phyloP scores from a whole-genome alignment of 2,888 invertebrate species.

The Helleia helle region DNA sequence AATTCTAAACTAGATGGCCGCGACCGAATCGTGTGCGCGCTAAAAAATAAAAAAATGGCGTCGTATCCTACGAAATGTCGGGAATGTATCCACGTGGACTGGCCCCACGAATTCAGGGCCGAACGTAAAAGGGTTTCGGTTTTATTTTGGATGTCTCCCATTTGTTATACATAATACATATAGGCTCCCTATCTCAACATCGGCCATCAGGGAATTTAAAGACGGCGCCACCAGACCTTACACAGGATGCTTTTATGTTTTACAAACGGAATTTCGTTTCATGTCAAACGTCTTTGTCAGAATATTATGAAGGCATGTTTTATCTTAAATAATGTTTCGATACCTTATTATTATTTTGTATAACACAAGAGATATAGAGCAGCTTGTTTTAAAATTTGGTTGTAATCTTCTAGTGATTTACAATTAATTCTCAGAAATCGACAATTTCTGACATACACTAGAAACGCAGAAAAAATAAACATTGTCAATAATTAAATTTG shows the following conservation, averaged over 20 bases:
- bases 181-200: conserved; percentile 62
- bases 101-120: conserved; percentile 48
- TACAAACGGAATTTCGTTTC: too few relatives aligned
- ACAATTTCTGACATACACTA: too few relatives aligned
- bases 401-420: too few relatives aligned
- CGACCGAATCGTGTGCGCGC: conserved; percentile 32
- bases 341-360: too few relatives aligned
- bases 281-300: too few relatives aligned
- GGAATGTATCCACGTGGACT: conserved; percentile 58
- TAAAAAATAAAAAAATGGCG: conserved; percentile 46
- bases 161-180: conserved; percentile 74
- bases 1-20: neutral
- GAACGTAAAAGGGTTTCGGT: conserved; percentile 42
- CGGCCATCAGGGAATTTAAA: conserved; percentile 59
- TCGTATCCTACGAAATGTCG: conserved; percentile 47
- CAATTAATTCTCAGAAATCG: too few relatives aligned
- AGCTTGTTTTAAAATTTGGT: too few relatives aligned
- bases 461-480: too few relatives aligned
- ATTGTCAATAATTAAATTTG: too few relatives aligned
- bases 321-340: too few relatives aligned
- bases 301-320: too few relatives aligned
- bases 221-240: conserved; percentile 56
- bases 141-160: conserved; percentile 70
- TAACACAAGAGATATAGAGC: too few relatives aligned
- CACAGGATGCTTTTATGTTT: conserved; percentile 50